These are phyloP conservation scores for Pachyramphus minor DNA, from an alignment of 2,113 vertebrate species.

Conservation along the genomic window DNA sequence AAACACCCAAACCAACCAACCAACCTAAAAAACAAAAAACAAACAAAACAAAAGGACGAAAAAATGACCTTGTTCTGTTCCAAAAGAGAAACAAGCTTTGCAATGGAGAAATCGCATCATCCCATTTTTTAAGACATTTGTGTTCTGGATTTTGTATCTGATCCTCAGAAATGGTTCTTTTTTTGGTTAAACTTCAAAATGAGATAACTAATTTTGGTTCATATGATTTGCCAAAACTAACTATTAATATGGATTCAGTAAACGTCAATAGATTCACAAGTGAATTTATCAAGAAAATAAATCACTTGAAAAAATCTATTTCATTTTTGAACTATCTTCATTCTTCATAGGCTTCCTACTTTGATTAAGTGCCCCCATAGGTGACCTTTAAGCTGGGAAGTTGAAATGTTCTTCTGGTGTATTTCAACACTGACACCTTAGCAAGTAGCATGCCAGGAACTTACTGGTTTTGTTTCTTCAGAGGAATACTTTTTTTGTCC, in stretches of 20 bases:
- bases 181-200: neutral
- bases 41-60: neutral
- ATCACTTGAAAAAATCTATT: neutral
- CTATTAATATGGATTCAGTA: neutral
- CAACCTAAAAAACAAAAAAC: neutral
- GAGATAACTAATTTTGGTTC: neutral
- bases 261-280: neutral
- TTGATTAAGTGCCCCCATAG: rapidly evolving
- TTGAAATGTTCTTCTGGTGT: neutral
- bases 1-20: neutral
- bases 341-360: neutral
- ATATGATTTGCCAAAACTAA: neutral
- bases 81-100: neutral
- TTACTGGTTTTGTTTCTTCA: neutral
- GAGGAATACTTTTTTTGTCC: neutral
- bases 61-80: neutral
- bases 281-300: neutral
- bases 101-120: neutral
- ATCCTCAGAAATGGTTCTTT: neutral
- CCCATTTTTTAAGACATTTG: neutral
- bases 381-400: neutral
- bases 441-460: neutral
- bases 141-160: neutral
- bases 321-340: neutral
- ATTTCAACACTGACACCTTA: neutral